Base-by-base conservation (phyloP, 2,113 vertebrate species). In the Pangasianodon hypophthalmus region DNA sequence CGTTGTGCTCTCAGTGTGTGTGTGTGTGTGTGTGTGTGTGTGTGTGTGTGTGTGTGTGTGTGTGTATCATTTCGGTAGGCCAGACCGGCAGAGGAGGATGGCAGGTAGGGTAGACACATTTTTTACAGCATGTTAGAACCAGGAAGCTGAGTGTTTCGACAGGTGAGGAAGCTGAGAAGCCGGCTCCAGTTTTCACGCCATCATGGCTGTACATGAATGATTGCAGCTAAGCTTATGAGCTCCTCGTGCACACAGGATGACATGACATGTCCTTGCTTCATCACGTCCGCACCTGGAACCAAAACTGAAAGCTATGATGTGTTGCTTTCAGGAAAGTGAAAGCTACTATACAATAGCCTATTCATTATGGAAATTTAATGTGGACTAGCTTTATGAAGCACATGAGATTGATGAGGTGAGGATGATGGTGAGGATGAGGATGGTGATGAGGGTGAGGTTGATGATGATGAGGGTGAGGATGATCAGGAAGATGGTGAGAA, bases 81-180 rank as follows among this genome's bases (percentile, higher is more conserved):
- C 93, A 91, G 95, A 94, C 95, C 93, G 85, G 89, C 14, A 64
- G 83, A 62, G 81, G 67, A 91, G 88, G 90, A 91, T 52, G 80
- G 71, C 54, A 83, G 87, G 69, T 88, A 87, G 32, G 14, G 77
- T 84, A 84, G 71, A 90, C 92, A 92, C 2, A 16, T 16, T 50
- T 16, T 52, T 54, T 32, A 52, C 18, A 82, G 52, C 0, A 26
- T 5, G 54, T 24, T 44, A 21, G 32, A 21, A 11, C 0, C 37
- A 58, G 32, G 21, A 26, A 60, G 81, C 48, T 52, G n/a, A 21
- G 18, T 19, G 4, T 21, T 19, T 19, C 26, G 32, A 7, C 71
- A 56, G 80, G 80, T 81, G 79, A 19, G 10, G 79, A 56, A 52
- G 48, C 6, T 52, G 0, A 41, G 32, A 10, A 83, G 32, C 48